A percentile compares a stretch with the other conserved stretches of the same genome.
Conservation (phyloP, 2,888 invertebrate genomes). For the Antheraea assamensis region DNA sequence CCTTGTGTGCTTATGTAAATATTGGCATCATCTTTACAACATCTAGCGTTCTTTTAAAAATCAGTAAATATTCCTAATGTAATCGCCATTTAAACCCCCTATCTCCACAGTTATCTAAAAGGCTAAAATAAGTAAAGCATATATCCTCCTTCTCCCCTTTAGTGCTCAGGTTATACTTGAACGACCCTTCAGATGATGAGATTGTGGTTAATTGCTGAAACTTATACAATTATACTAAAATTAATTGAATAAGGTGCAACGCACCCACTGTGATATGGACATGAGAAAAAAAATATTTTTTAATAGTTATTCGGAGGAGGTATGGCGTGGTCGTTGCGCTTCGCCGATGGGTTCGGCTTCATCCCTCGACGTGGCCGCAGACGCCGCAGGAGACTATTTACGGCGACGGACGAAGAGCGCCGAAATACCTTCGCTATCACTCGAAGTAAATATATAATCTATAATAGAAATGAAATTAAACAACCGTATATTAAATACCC, state of each 20-base stretch:
- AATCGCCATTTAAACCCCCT: too few species aligned
- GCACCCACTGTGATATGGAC: not conserved
- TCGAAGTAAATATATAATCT: conserved; percentile 45
- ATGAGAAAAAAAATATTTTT: not conserved
- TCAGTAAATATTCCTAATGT: too few species aligned
- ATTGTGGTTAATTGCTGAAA: too few species aligned
- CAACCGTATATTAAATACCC: not conserved
- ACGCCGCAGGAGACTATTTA: conserved; percentile 53
- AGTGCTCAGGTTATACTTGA: too few species aligned
- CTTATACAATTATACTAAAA: too few species aligned
- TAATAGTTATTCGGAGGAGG: conserved; percentile 71
- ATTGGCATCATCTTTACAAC: too few species aligned
- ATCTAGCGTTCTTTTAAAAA: too few species aligned
- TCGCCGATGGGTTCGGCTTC: conserved; percentile 54
- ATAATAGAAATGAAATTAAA: not conserved
- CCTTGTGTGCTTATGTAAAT: too few species aligned
- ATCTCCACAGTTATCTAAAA: too few species aligned
- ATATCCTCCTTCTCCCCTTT: too few species aligned
- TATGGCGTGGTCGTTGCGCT: conserved; percentile 65
- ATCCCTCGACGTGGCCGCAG: conserved; percentile 47
- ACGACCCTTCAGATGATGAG: too few species aligned
- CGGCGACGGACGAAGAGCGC: conserved; percentile 55
- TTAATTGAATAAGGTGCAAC: not conserved
- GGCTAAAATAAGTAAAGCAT: too few species aligned
- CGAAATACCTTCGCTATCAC: conserved; percentile 55